A percentile compares a stretch with the other conserved stretches of the same genome.
phyloP scores from a whole-genome alignment of 37 sponge, comb jelly and placozoan species.

The Bolinopsis microptera region DNA sequence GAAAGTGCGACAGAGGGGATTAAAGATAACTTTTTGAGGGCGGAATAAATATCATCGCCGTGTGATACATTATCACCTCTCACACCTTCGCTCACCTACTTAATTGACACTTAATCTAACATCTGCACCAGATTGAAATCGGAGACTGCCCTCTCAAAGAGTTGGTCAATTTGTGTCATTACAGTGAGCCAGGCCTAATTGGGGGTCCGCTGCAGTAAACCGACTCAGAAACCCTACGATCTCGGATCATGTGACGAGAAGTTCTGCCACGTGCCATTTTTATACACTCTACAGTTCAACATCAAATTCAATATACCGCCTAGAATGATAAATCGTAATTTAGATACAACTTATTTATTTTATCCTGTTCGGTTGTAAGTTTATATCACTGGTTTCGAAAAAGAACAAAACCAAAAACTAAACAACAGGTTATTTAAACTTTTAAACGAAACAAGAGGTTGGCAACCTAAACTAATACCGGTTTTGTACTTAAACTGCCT shows the following conservation, averaged over 20 bases:
- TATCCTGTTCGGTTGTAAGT: no score
- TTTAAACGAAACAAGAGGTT: no score
- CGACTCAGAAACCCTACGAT: not conserved
- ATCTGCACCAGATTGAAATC: not conserved
- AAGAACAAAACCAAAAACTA: no score
- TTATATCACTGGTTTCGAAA: no score
- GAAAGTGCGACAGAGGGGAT: not conserved
- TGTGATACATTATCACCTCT: not conserved
- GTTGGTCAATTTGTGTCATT: not conserved
- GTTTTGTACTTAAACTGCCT: no score
- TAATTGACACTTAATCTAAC: constrained; percentile 24
- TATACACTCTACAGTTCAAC: no score
- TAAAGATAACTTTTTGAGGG: not conserved
- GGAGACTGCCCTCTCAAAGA: not conserved
- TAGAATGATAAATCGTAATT: no score
- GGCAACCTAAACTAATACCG: no score
- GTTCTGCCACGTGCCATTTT: no score
- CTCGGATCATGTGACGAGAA: not conserved
- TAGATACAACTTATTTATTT: no score
- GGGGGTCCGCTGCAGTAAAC: not conserved
- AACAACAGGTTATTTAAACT: no score
- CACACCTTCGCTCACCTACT: not conserved
- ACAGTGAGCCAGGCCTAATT: not conserved
- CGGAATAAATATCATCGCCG: not conserved
- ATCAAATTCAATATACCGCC: no score